Conservation (phyloP, 64 coral and sea anemone species). For the Actinia tenebrosa region DNA sequence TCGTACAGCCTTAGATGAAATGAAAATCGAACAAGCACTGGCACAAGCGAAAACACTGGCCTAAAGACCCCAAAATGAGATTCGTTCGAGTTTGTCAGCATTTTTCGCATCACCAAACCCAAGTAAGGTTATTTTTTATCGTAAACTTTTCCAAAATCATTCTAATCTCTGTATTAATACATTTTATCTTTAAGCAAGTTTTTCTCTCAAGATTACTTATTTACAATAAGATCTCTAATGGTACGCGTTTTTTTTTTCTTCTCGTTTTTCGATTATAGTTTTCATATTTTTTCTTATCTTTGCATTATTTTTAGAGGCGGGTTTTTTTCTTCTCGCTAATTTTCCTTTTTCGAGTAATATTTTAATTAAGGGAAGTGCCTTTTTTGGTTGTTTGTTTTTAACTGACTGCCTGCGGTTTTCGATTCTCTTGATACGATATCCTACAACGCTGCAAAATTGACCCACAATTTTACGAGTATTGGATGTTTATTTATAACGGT, state of each 20-base stretch:
- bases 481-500: neutral
- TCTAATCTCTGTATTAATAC: neutral
- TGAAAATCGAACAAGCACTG: neutral
- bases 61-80: neutral
- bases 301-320: neutral
- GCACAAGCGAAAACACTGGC: neutral
- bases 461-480: neutral
- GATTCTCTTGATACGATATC: neutral
- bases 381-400: neutral
- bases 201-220: neutral
- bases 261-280: neutral
- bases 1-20: neutral
- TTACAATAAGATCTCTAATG: neutral
- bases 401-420: neutral
- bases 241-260: neutral
- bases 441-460: too few species aligned
- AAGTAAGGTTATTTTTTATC: neutral
- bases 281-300: neutral
- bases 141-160: neutral
- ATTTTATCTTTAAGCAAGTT: neutral
- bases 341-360: neutral
- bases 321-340: neutral
- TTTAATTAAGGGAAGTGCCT: neutral
- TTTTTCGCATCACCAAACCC: neutral
- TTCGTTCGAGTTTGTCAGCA: constrained; percentile 1